phyloP scores from a whole-genome alignment of 2,113 vertebrate genomes.

The western clawed frog (Xenopus tropicalis) region DNA sequence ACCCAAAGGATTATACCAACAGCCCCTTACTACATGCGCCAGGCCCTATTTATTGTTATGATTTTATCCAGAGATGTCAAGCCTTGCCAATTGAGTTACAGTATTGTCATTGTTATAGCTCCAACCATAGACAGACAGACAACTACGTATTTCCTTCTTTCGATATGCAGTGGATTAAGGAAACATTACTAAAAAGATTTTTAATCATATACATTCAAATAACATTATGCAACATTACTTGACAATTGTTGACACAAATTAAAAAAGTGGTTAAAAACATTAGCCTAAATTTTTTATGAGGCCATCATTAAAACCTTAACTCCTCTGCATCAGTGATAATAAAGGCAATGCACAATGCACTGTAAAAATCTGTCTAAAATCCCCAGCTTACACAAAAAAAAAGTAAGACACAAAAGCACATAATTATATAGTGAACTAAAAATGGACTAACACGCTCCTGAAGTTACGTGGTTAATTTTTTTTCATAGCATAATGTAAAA shows the following conservation, averaged over 20 bases:
- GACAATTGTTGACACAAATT: too few species aligned
- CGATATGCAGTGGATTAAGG: too few species aligned
- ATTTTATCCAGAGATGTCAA: too few species aligned
- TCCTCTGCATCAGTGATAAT: background rate
- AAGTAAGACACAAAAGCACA: background rate
- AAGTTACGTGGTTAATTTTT: slow-evolving; percentile 39
- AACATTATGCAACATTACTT: too few species aligned
- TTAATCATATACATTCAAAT: too few species aligned
- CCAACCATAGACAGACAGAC: too few species aligned
- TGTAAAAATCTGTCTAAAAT: background rate
- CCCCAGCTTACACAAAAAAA: background rate
- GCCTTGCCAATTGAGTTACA: too few species aligned
- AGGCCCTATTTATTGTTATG: too few species aligned
- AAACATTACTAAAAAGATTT: too few species aligned
- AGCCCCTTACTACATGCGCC: too few species aligned
- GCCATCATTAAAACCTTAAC: background rate
- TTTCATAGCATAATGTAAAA: slow-evolving; percentile 37
- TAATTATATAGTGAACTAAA: background rate
- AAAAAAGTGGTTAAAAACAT: background rate
- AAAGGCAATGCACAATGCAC: background rate
- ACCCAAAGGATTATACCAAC: too few species aligned
- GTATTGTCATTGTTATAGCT: background rate
- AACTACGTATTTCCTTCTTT: too few species aligned
- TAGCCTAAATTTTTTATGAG: background rate
- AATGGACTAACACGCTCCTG: slow-evolving; percentile 9